A percentile compares a stretch with the other conserved stretches of the same genome.
Evolutionary conservation across 2,113 vertebrate species (phyloP).

Genomic region (Python bivittatus): DNA sequence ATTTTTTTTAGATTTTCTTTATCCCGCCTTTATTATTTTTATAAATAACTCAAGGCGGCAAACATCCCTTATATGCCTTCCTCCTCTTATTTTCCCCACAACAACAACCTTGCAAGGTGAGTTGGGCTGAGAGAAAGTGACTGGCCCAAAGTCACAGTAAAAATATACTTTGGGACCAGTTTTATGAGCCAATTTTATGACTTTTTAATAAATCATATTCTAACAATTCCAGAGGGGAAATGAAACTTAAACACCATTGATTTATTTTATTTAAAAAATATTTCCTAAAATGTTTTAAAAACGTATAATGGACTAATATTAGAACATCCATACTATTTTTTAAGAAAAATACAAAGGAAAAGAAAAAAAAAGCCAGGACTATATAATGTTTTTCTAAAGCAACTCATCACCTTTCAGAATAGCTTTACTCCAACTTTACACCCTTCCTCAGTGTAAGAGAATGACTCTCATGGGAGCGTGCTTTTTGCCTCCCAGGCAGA

Average conservation of each 20-base stretch:
- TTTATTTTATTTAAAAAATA: constrained; percentile 17
- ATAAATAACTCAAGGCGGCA: no score
- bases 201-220: constrained; percentile 52
- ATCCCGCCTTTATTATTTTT: no score
- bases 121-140: no score
- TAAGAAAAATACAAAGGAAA: constrained; percentile 46
- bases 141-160: no score
- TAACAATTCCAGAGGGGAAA: constrained; percentile 42
- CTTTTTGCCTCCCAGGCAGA: constrained; percentile 77
- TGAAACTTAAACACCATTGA: constrained; percentile 16
- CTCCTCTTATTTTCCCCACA: no score
- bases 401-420: constrained; percentile 74
- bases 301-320: constrained; percentile 44
- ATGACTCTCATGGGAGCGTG: constrained; percentile 69
- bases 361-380: not conserved
- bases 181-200: constrained; percentile 31
- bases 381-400: constrained; percentile 49
- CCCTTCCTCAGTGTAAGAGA: constrained; percentile 70
- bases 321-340: constrained; percentile 54
- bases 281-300: constrained; percentile 58
- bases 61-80: no score
- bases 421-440: constrained; percentile 75
- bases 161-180: constrained; percentile 21
- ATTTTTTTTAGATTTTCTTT: no score
- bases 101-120: no score